Conservation (phyloP, 2,113 vertebrate genomes). For the Candoia aspera region DNA sequence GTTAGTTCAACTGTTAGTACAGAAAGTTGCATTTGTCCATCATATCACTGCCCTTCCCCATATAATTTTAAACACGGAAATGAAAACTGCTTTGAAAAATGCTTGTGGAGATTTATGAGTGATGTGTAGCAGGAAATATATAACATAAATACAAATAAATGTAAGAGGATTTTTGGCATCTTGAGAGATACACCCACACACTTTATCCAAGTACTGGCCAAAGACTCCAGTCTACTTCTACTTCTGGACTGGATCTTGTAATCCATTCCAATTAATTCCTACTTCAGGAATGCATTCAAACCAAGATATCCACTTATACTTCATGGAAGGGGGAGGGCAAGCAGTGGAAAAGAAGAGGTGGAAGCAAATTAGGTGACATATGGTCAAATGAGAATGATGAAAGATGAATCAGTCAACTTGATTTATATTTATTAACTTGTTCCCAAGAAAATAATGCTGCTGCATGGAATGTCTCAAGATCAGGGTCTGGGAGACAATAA, state of each 20-base stretch:
- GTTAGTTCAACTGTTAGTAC: background rate
- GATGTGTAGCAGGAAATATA: background rate
- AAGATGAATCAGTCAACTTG: background rate
- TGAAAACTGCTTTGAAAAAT: conserved; percentile 9
- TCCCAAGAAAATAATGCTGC: background rate
- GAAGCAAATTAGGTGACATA: background rate
- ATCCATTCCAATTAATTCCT: background rate
- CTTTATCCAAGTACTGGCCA: background rate
- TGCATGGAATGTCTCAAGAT: background rate
- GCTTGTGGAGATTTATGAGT: background rate
- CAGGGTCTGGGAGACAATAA: background rate
- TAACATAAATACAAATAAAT: background rate
- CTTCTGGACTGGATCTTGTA: background rate
- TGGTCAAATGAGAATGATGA: background rate
- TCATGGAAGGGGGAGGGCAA: background rate
- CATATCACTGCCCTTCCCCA: background rate
- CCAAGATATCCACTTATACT: background rate
- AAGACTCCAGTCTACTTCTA: background rate
- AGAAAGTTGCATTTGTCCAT: background rate
- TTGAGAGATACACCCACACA: background rate
- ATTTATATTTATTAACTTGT: background rate
- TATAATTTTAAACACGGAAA: conserved; percentile 20
- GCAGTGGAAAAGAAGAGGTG: background rate
- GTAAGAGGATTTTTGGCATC: background rate
- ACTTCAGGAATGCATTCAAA: background rate